A percentile compares a stretch with the other conserved stretches of the same genome.
phyloP scores from a whole-genome alignment of 2,797 vertebrate species.

The Schizopygopsis pylzovi region DNA sequence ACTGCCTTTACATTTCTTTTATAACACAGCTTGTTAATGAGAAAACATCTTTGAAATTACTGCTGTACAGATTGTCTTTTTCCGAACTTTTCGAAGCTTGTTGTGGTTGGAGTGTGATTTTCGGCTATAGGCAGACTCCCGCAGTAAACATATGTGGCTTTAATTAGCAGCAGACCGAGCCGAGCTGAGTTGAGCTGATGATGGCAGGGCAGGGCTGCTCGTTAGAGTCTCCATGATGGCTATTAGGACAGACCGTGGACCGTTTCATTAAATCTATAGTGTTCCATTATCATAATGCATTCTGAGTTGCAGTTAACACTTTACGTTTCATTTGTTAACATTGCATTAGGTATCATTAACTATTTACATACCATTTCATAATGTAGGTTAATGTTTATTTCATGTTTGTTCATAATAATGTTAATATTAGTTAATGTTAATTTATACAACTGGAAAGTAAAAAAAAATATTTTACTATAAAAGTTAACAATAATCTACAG shows the following conservation, averaged over 20 bases:
- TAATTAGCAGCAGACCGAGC: constrained; percentile 25
- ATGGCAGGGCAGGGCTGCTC: neutral
- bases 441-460: neutral
- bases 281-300: constrained; percentile 8
- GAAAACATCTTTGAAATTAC: constrained; percentile 15
- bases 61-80: neutral
- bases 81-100: neutral
- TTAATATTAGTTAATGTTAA: neutral
- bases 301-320: constrained; percentile 10
- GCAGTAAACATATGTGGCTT: constrained; percentile 19
- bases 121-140: constrained; percentile 23
- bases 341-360: neutral
- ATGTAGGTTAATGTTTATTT: neutral
- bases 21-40: constrained; percentile 39
- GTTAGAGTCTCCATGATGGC: neutral
- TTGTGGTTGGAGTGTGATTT: constrained; percentile 34
- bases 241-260: neutral
- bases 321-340: neutral
- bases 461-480: too few species aligned
- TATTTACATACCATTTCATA: neutral
- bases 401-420: neutral
- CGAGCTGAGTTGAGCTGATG: neutral
- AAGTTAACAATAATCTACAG: neutral
- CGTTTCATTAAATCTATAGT: constrained; percentile 20
- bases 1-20: constrained; percentile 7